These are phyloP conservation scores for Syritta pipiens DNA, from an alignment of 2,888 invertebrate genomes.

Conservation along the genomic window DNA sequence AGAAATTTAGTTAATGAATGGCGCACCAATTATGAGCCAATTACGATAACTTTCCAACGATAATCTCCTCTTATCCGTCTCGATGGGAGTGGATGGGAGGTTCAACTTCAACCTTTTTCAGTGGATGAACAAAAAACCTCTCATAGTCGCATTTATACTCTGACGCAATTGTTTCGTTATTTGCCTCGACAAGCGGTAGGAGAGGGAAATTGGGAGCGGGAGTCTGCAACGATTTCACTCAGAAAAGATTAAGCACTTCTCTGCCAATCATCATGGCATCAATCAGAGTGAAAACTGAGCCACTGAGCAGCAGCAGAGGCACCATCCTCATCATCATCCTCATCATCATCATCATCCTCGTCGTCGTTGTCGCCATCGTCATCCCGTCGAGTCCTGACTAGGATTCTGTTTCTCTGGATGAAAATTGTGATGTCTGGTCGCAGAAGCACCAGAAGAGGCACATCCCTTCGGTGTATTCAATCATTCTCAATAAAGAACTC, in stretches of 20 bases:
- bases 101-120: too few relatives aligned
- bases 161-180: conserved; percentile 4
- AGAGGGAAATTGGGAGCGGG: too few relatives aligned
- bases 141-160: too few relatives aligned
- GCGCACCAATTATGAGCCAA: conserved; percentile 28
- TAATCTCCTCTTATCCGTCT: conserved; percentile 1
- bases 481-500: conserved; percentile 57
- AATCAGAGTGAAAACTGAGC: conserved; percentile 15
- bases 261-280: conserved; percentile 34
- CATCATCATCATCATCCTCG: too few relatives aligned
- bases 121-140: too few relatives aligned
- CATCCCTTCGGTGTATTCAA: conserved; percentile 25
- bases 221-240: conserved; percentile 11
- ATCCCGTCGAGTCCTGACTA: too few relatives aligned
- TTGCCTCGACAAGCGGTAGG: neutral
- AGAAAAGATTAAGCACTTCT: conserved; percentile 35
- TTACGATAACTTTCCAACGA: conserved; percentile 22
- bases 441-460: neutral
- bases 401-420: neutral
- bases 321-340: too few relatives aligned
- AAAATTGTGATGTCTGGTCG: neutral
- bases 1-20: conserved; percentile 26
- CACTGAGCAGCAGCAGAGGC: too few relatives aligned
- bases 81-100: too few relatives aligned
- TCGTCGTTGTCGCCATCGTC: too few relatives aligned